A percentile compares a stretch with the other conserved stretches of the same genome.
Conservation (phyloP, 1,140 invertebrate species). For the Coptotermes formosanus region DNA sequence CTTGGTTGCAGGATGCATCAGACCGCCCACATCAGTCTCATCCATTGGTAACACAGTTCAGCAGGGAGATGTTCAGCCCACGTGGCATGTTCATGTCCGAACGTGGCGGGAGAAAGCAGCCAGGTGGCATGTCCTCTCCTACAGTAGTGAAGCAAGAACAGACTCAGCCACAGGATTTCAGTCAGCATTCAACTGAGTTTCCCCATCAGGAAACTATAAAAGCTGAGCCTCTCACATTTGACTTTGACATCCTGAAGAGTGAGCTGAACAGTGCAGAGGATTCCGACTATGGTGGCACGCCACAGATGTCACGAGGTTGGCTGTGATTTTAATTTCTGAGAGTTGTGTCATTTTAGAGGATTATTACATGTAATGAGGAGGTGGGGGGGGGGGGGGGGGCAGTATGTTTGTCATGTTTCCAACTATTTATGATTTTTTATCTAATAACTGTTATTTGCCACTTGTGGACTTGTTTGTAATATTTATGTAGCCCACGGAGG, state of each 20-base stretch:
- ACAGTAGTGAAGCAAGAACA: neutral
- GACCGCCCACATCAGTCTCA: neutral
- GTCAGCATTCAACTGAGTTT: neutral
- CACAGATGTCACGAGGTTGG: constrained; percentile 6
- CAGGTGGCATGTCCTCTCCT: neutral
- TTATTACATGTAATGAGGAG: too few relatives aligned
- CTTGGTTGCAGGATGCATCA: constrained; percentile 21
- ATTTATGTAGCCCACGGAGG: too few relatives aligned
- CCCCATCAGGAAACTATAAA: constrained; percentile 5
- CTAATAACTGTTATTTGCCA: too few relatives aligned
- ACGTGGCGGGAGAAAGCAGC: neutral
- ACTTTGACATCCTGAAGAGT: constrained; percentile 27
- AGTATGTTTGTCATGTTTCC: too few relatives aligned
- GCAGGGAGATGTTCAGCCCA: constrained; percentile 55
- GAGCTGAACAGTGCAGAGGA: constrained; percentile 24
- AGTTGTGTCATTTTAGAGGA: too few relatives aligned
- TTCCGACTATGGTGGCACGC: neutral
- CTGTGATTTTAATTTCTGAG: neutral
- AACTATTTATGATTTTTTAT: too few relatives aligned
- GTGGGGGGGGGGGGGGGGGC: too few relatives aligned
- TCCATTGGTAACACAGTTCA: constrained; percentile 54
- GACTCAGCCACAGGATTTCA: neutral
- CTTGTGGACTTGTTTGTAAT: too few relatives aligned
- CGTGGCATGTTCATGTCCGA: neutral
- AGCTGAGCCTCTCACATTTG: constrained; percentile 20